Conservation (phyloP, 2,888 invertebrate species). For the Pollenia amentaria region DNA sequence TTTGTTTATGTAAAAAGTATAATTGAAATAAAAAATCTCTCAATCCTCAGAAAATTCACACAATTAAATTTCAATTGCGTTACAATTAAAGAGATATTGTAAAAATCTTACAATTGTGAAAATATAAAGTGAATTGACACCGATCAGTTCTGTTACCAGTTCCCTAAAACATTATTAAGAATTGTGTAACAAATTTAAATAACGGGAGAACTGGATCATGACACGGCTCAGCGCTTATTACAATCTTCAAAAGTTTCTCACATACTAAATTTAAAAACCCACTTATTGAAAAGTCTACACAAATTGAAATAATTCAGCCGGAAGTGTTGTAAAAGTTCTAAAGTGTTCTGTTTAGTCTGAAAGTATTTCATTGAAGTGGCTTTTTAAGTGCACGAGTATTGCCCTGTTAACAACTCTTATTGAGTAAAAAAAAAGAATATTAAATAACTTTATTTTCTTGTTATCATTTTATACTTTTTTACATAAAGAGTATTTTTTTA, state of each 20-base stretch:
- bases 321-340: slow-evolving; percentile 6
- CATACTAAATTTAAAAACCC: neutral
- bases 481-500: too few relatives aligned
- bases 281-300: slow-evolving; percentile 2
- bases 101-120: slow-evolving; percentile 38
- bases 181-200: slow-evolving; percentile 23
- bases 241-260: slow-evolving; percentile 18
- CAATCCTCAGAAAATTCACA: slow-evolving; percentile 56
- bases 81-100: slow-evolving; percentile 41
- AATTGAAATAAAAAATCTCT: slow-evolving; percentile 1
- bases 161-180: neutral
- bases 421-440: neutral
- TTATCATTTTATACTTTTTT: too few relatives aligned
- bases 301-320: slow-evolving; percentile 19
- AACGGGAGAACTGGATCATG: slow-evolving; percentile 7
- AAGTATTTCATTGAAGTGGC: slow-evolving; percentile 1
- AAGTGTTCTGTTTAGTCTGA: neutral
- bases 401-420: neutral
- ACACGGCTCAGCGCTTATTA: neutral
- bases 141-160: slow-evolving; percentile 17
- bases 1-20: slow-evolving; percentile 32
- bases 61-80: slow-evolving; percentile 66
- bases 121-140: slow-evolving; percentile 35
- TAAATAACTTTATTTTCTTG: neutral
- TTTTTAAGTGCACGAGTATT: slow-evolving; percentile 3